A percentile compares a stretch with the other conserved stretches of the same genome.
Conservation (phyloP, 2,113 vertebrate genomes). For the Acrocephalus arundinaceus region DNA sequence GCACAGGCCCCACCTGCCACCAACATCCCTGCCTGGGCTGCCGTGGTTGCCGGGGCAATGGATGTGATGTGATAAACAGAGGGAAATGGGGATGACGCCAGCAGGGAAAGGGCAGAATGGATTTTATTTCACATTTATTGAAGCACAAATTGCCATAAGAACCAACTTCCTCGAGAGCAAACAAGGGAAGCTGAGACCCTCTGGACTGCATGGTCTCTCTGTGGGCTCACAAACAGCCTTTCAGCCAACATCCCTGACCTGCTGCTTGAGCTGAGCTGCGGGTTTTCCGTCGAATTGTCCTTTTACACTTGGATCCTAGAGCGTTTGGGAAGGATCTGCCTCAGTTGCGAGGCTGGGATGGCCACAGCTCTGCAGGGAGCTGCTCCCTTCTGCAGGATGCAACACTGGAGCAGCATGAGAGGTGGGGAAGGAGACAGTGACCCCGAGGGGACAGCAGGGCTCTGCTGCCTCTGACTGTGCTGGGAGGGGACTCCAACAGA, state of each 20-base stretch:
- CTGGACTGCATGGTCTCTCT: not conserved
- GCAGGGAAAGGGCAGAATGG: constrained; percentile 38
- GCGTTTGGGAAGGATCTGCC: not conserved
- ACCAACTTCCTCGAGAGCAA: not conserved
- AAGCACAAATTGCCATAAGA: constrained; percentile 55
- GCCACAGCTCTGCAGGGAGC: not conserved
- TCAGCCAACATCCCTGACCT: not conserved
- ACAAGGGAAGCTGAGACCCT: not conserved
- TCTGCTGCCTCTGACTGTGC: not conserved
- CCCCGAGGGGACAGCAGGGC: not conserved
- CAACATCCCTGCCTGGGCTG: not conserved
- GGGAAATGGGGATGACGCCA: constrained; percentile 11
- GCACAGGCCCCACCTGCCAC: not conserved
- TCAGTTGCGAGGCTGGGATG: rapidly evolving
- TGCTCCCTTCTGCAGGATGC: not conserved
- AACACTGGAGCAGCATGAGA: rapidly evolving
- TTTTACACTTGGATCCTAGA: not conserved
- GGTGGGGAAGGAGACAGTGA: not conserved
- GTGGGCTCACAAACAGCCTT: not conserved
- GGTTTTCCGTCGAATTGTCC: not conserved
- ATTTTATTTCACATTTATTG: constrained; percentile 36
- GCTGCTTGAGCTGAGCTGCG: not conserved
- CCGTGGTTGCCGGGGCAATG: not conserved
- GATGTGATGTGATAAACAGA: constrained; percentile 39
- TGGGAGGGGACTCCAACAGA: not conserved